These are phyloP conservation scores for Chlorospingus flavigularis DNA, from an alignment of 2,797 vertebrate genomes.

Conservation along the genomic window DNA sequence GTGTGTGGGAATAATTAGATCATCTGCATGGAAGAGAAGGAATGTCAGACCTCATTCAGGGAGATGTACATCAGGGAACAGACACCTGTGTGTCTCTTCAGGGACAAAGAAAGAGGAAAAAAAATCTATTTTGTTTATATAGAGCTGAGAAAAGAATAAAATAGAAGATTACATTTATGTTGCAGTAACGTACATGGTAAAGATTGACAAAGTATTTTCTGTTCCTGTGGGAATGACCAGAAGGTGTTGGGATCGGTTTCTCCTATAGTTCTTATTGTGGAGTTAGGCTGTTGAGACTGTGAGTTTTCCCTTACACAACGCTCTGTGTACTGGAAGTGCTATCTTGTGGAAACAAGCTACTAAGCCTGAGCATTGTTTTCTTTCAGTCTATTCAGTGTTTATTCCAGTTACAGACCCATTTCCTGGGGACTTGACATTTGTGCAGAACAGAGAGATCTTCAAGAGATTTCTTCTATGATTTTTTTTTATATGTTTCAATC, in stretches of 20 bases:
- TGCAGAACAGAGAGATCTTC: neutral
- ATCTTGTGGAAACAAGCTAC: neutral
- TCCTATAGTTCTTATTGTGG: neutral
- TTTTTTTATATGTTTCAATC: neutral
- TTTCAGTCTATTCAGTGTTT: neutral
- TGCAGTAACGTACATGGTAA: neutral
- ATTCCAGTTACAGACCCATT: neutral
- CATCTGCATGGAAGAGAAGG: neutral
- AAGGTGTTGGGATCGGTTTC: neutral
- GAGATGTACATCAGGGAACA: neutral
- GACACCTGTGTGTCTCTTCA: neutral
- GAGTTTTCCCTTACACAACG: neutral
- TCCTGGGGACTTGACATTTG: neutral
- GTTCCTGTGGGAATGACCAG: neutral
- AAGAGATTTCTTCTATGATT: neutral
- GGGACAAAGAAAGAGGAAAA: neutral
- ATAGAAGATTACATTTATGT: neutral
- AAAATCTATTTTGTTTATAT: neutral
- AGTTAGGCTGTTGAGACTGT: neutral
- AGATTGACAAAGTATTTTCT: neutral
- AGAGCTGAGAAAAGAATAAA: neutral
- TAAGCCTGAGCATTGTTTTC: neutral
- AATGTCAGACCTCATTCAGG: conserved; percentile 17
- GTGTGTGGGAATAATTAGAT: neutral
- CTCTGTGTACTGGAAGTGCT: neutral